phyloP scores from a whole-genome alignment of 2,888 invertebrate genomes.

The Seira sanloemensis region DNA sequence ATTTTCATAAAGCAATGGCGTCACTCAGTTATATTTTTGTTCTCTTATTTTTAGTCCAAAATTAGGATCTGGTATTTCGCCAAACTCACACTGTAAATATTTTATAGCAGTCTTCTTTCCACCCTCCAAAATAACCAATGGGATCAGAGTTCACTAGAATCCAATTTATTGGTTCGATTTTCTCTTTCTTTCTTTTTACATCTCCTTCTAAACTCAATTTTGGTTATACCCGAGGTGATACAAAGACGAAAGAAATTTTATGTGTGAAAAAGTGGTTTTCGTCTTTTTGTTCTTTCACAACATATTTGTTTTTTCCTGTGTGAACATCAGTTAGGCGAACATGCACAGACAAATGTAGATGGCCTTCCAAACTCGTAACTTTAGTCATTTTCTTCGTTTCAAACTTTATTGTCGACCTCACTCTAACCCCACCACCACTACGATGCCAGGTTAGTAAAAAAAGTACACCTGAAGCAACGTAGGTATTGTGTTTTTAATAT shows the following conservation, averaged over 20 bases:
- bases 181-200: conserved; percentile 6
- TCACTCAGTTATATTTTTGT: background rate
- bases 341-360: conserved; percentile 35
- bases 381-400: conserved; percentile 34
- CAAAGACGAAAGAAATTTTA: background rate
- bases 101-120: conserved; percentile 61
- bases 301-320: conserved; percentile 29
- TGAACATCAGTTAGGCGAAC: conserved; percentile 51
- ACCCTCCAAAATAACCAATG: conserved; percentile 35
- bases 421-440: background rate
- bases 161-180: conserved; percentile 58
- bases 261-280: conserved; percentile 28
- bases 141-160: conserved; percentile 42
- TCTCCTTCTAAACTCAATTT: conserved; percentile 10
- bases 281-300: conserved; percentile 23
- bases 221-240: background rate
- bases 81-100: conserved; percentile 53
- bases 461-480: too few relatives aligned
- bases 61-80: conserved; percentile 11
- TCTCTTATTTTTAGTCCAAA: background rate
- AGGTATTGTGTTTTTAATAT: too few relatives aligned
- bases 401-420: conserved; percentile 25
- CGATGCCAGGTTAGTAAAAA: too few relatives aligned
- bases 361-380: conserved; percentile 34
- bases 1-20: background rate